Evolutionary conservation across 1,140 invertebrate genomes (phyloP).

Genomic region (Dreissena polymorpha): DNA sequence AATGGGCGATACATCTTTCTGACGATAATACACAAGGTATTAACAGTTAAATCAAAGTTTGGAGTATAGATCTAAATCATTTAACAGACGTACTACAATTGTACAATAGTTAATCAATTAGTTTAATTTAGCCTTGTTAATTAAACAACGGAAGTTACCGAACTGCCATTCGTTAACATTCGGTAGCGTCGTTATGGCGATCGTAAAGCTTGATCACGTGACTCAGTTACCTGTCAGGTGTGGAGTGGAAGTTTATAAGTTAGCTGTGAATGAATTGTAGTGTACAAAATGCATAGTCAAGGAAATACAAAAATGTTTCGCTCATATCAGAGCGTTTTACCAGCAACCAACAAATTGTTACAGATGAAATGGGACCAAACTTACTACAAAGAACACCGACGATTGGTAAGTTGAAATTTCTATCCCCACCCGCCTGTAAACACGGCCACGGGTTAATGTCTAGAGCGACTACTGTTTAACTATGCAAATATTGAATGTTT

Average conservation of each 20-base stretch:
- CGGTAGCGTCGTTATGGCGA: slow-evolving; percentile 52
- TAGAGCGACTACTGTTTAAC: slow-evolving; percentile 40
- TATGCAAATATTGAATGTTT: slow-evolving; percentile 46
- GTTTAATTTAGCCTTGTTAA: too few relatives aligned
- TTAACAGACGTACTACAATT: neutral
- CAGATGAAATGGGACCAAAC: slow-evolving; percentile 58
- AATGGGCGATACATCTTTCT: neutral
- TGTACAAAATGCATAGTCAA: slow-evolving; percentile 52
- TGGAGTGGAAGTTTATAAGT: slow-evolving; percentile 17
- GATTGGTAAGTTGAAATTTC: slow-evolving; percentile 31
- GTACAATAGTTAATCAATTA: neutral
- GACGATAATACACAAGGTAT: neutral
- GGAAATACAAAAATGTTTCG: slow-evolving; percentile 54
- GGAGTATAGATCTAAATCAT: neutral
- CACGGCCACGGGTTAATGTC: neutral
- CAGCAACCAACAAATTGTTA: slow-evolving; percentile 49
- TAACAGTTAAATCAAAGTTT: neutral
- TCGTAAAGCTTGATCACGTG: slow-evolving; percentile 53
- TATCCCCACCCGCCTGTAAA: slow-evolving; percentile 27
- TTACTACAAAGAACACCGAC: slow-evolving; percentile 50
- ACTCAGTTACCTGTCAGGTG: slow-evolving; percentile 54
- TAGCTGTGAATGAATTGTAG: neutral
- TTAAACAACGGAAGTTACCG: neutral
- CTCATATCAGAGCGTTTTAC: slow-evolving; percentile 55
- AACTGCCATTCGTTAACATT: neutral